Base-by-base conservation (phyloP, 2,113 vertebrate genomes). In the Anas platyrhynchos region DNA sequence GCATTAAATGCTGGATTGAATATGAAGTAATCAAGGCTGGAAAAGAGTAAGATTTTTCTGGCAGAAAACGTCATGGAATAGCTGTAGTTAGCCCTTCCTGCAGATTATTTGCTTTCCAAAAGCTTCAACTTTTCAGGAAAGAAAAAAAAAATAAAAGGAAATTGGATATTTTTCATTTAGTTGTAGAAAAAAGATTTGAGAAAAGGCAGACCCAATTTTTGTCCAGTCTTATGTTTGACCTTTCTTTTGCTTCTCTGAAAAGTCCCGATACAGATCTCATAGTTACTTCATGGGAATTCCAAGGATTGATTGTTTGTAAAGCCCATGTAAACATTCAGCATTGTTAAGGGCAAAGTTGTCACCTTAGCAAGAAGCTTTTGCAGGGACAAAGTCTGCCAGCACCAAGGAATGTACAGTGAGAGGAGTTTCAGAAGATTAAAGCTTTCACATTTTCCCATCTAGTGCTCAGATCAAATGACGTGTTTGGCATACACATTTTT, bases 221-320 rank as follows among this genome's bases (percentile, higher is more conserved):
- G 43, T 71, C 77, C 34, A 79, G 62, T 29, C 48, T 22, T 56
- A 3, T 25, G 26, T 78, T 65, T 69, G 82, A 95, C 75, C 55
- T 95, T 93, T 88, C 43, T 79, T 86, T 61, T 85, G 71, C 54
- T 87, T 66, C 84, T 94, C 22, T 59, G 66, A 85, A 94, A 93
- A 95, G 25, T 50, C 63, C 27, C 21, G 87, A 94, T 93, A 88
- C n/a, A 41, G 59, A 71, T 93, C 91, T 91, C 91, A 54, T 68
- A 68, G 84, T 66, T 93, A 78, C 86, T 84, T 84, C 78, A 69
- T 50, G 85, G 80, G 80, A 84, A 96, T 76, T 34, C 79, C 55
- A 96, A 48, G 79, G 72, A 93, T 67, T 85, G 86, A 74, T 62
- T 83, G 58, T 96, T 96, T 96, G 92, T 82, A 86, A 87, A 95